A percentile compares a stretch with the other conserved stretches of the same genome.
phyloP scores from a whole-genome alignment of 2,888 invertebrate genomes.

The Lymantria monacha region DNA sequence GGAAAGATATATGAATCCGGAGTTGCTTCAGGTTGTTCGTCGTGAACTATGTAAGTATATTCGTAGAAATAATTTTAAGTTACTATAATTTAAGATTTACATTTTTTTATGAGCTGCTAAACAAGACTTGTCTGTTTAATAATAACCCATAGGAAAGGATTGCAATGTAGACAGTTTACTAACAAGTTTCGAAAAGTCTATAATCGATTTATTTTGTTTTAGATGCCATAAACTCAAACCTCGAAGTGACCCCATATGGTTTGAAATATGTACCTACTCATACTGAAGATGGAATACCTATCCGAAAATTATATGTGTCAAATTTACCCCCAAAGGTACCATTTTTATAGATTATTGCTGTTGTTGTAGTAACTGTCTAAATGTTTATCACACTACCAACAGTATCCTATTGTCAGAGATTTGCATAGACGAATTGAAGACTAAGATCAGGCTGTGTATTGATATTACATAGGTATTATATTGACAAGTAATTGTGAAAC shows the following conservation, averaged over 20 bases:
- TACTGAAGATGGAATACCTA: conserved; percentile 82
- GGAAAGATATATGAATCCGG: conserved; percentile 56
- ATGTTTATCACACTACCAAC: no score
- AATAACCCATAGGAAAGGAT: background rate
- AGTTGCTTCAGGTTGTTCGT: conserved; percentile 60
- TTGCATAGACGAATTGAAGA: no score
- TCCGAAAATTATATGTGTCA: conserved; percentile 81
- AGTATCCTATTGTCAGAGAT: no score
- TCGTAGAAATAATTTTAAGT: background rate
- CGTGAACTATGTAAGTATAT: conserved; percentile 62
- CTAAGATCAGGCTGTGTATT: no score
- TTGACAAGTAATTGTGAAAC: no score
- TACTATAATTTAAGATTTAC: background rate
- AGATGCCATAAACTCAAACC: conserved; percentile 57
- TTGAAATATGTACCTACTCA: conserved; percentile 67
- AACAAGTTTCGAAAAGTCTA: background rate
- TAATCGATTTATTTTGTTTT: conserved; percentile 28
- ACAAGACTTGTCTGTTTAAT: no score
- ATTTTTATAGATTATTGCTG: background rate
- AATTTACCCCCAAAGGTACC: conserved; percentile 81
- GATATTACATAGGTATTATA: no score
- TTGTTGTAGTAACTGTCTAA: no score
- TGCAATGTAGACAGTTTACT: background rate
- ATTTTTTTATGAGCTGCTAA: no score
- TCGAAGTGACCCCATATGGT: conserved; percentile 48